phyloP scores from a whole-genome alignment of 2,888 invertebrate genomes.

The Caenorhabditis plicata region DNA sequence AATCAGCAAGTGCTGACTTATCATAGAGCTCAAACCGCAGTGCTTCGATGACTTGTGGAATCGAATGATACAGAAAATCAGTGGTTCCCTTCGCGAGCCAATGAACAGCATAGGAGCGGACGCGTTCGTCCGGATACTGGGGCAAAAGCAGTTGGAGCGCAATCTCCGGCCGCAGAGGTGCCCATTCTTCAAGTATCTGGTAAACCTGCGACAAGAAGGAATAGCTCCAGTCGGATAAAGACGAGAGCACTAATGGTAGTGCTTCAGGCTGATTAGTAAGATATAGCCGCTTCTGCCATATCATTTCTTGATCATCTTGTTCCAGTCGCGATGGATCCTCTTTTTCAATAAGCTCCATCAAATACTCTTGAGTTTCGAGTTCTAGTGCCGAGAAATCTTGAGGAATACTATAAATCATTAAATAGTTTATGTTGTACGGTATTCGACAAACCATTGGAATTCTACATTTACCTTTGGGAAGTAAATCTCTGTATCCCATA shows the following conservation, averaged over 20 bases:
- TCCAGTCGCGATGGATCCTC: constrained; percentile 59
- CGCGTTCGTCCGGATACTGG: constrained; percentile 88
- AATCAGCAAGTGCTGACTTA: constrained; percentile 80
- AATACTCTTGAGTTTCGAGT: constrained; percentile 64
- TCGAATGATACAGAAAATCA: constrained; percentile 76
- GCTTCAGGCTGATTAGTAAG: constrained; percentile 64
- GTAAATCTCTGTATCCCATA: constrained; percentile 48
- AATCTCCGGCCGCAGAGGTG: constrained; percentile 80
- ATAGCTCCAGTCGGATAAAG: constrained; percentile 40
- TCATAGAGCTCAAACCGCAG: constrained; percentile 81
- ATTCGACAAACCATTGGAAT: constrained; percentile 18
- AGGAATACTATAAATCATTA: constrained; percentile 22
- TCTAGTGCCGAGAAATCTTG: constrained; percentile 63
- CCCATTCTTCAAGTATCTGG: constrained; percentile 81
- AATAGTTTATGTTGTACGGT: background rate
- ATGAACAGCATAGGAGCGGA: constrained; percentile 81
- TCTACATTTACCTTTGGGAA: constrained; percentile 49
- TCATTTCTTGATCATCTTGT: constrained; percentile 66
- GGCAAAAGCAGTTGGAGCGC: constrained; percentile 89
- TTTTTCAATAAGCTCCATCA: constrained; percentile 65
- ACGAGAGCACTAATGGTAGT: constrained; percentile 62
- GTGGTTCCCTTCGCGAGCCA: constrained; percentile 76
- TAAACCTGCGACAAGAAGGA: constrained; percentile 70
- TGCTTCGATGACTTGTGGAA: constrained; percentile 76
- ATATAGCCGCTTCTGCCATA: constrained; percentile 68